phyloP scores from a whole-genome alignment of 2,888 invertebrate species.

The Eristalis pertinax region DNA sequence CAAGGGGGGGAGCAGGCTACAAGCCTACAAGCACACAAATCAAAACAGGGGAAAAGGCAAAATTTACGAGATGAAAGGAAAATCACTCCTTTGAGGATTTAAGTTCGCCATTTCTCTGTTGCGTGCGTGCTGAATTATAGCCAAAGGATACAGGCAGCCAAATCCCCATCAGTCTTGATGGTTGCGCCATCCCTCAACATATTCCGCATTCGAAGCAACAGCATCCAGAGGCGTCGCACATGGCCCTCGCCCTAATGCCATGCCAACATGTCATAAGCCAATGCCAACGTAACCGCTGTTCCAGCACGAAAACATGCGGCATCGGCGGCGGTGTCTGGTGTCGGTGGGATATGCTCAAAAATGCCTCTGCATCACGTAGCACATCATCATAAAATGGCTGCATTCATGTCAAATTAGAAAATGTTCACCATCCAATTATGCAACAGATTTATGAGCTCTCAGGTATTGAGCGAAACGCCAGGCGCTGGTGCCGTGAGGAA shows the following conservation, averaged over 20 bases:
- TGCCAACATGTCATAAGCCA: constrained; percentile 20
- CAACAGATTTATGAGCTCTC: constrained; percentile 56
- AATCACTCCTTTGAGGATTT: constrained; percentile 63
- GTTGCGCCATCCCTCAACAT: constrained; percentile 6
- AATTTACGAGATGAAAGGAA: constrained; percentile 61
- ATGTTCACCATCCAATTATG: constrained; percentile 65
- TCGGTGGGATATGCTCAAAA: constrained; percentile 19
- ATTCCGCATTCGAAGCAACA: constrained; percentile 21
- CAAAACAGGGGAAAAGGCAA: constrained; percentile 13
- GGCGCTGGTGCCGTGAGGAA: background rate
- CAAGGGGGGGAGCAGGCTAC: background rate
- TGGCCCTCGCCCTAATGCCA: background rate
- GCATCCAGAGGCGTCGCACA: background rate
- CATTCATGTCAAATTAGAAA: constrained; percentile 69
- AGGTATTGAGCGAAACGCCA: background rate
- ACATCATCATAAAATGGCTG: constrained; percentile 58
- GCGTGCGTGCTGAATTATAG: constrained; percentile 40
- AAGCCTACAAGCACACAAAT: background rate
- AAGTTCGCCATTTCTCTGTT: constrained; percentile 49
- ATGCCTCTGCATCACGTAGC: constrained; percentile 50
- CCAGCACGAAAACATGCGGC: constrained; percentile 10
- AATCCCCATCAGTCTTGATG: constrained; percentile 17
- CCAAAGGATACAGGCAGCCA: constrained; percentile 32
- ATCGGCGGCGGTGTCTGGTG: background rate
- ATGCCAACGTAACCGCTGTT: constrained; percentile 12